phyloP scores from a whole-genome alignment of 2,888 invertebrate genomes.

The Dioctria linearis region DNA sequence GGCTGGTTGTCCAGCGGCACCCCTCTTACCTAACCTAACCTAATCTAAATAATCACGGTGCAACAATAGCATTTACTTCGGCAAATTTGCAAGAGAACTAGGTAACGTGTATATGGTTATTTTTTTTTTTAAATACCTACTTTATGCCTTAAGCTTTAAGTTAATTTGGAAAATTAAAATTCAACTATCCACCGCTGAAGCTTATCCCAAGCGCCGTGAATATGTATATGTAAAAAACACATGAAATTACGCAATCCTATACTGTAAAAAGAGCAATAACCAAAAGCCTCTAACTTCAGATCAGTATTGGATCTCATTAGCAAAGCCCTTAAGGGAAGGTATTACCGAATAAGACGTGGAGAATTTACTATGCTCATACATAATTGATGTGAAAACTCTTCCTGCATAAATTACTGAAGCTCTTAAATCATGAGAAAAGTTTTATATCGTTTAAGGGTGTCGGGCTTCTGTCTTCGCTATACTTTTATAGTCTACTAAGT shows the following conservation, averaged over 20 bases:
- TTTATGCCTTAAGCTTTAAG: no score
- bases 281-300: background rate
- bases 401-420: constrained; percentile 42
- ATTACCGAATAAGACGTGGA: constrained; percentile 37
- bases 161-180: no score
- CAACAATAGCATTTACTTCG: no score
- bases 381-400: constrained; percentile 50
- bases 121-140: no score
- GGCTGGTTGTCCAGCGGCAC: no score
- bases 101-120: no score
- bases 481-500: background rate
- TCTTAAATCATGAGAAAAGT: constrained; percentile 50
- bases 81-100: no score
- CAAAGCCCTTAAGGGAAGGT: constrained; percentile 23
- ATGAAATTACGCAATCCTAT: no score
- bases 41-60: no score
- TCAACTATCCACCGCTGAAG: background rate
- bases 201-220: no score
- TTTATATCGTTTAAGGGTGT: constrained; percentile 35
- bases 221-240: no score
- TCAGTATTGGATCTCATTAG: background rate
- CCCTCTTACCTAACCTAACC: no score
- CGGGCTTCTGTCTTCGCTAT: background rate
- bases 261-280: background rate
- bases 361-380: constrained; percentile 51